These are phyloP conservation scores for Hydrotaea cyrtoneurina DNA, from an alignment of 2,888 invertebrate species.

Conservation along the genomic window DNA sequence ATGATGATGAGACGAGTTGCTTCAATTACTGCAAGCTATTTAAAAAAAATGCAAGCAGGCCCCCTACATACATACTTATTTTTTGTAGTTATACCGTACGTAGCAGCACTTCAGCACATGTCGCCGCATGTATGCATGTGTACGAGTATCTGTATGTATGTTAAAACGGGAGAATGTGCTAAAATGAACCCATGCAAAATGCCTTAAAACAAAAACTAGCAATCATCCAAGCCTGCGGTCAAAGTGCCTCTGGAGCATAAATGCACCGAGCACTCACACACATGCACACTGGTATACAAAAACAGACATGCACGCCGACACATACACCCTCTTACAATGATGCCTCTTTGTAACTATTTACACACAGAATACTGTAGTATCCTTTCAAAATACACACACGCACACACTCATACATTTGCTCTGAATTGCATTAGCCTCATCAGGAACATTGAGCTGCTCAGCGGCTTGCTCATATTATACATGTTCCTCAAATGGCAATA, in stretches of 20 bases:
- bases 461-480: too few relatives aligned
- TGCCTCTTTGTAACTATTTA: neutral
- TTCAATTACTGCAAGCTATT: slow-evolving; percentile 50
- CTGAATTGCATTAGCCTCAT: slow-evolving; percentile 20
- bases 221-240: slow-evolving; percentile 45
- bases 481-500: too few relatives aligned
- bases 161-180: neutral
- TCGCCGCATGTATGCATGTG: neutral
- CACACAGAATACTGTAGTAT: slow-evolving; percentile 6
- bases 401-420: slow-evolving; percentile 22
- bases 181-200: slow-evolving; percentile 33
- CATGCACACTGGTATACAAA: too few relatives aligned
- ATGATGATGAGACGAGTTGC: slow-evolving; percentile 47
- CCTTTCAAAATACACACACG: neutral
- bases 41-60: neutral
- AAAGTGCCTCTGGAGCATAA: slow-evolving; percentile 38
- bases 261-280: slow-evolving; percentile 6
- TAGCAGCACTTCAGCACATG: neutral
- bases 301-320: too few relatives aligned
- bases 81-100: neutral
- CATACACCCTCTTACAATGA: neutral
- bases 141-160: neutral
- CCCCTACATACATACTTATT: neutral
- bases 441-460: too few relatives aligned
- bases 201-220: neutral